Conservation (phyloP, 2,888 invertebrate genomes). For the Cinara cedri region DNA sequence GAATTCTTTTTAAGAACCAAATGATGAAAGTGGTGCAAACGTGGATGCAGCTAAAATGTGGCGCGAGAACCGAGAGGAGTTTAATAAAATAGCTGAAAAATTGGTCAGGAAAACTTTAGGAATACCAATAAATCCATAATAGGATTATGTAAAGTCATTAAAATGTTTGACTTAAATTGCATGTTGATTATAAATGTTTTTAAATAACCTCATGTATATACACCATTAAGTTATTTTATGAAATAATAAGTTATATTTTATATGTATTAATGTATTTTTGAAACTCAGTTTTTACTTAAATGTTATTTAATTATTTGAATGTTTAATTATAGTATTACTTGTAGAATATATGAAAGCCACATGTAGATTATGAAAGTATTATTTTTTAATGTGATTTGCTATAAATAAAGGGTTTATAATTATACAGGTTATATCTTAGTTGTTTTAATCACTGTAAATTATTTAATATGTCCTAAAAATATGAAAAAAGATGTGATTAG, state of each 20-base stretch:
- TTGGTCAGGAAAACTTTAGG: constrained; percentile 75
- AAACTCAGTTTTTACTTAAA: constrained; percentile 15
- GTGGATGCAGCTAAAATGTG: constrained; percentile 99
- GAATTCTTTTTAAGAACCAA: constrained; percentile 76
- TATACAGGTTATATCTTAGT: neutral
- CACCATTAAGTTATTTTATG: constrained; percentile 39
- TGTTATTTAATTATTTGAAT: neutral
- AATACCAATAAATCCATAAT: constrained; percentile 60
- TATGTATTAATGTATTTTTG: constrained; percentile 22
- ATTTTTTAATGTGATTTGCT: neutral
- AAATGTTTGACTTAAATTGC: constrained; percentile 17
- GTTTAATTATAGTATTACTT: neutral
- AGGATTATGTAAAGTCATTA: neutral
- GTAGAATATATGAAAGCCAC: constrained; percentile 25
- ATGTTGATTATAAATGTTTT: neutral
- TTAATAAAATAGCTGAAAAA: constrained; percentile 88
- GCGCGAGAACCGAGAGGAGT: constrained; percentile 92
- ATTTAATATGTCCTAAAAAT: no score
- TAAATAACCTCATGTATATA: constrained; percentile 29
- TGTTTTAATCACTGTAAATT: no score
- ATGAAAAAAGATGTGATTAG: no score
- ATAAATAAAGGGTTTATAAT: neutral
- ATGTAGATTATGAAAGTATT: constrained; percentile 6
- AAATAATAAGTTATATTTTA: constrained; percentile 39
- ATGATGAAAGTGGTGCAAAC: constrained; percentile 98